These are phyloP conservation scores for Chirona hameri DNA, from an alignment of 2,888 invertebrate species.

Conservation along the genomic window DNA sequence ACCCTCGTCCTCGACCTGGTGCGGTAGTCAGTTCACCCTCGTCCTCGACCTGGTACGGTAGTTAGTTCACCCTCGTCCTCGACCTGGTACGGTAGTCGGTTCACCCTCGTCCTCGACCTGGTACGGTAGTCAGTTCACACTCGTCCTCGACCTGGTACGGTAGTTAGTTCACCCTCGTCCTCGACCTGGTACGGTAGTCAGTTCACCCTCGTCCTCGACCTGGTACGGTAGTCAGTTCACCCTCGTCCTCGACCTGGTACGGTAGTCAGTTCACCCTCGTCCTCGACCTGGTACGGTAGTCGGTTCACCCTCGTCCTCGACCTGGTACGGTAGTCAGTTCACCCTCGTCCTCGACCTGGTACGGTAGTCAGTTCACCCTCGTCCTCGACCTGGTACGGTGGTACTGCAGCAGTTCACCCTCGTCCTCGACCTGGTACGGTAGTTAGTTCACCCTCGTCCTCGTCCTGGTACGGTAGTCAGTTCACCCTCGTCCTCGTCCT, in stretches of 20 bases:
- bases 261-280: slow-evolving; percentile 73
- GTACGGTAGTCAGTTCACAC: slow-evolving; percentile 77
- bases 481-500: slow-evolving; percentile 65
- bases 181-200: too few species aligned
- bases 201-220: slow-evolving; percentile 64
- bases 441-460: slow-evolving; percentile 68
- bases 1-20: slow-evolving; percentile 59
- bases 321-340: too few species aligned
- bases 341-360: slow-evolving; percentile 59
- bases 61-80: slow-evolving; percentile 67
- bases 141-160: too few species aligned
- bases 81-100: too few species aligned
- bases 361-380: slow-evolving; percentile 73
- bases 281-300: too few species aligned
- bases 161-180: slow-evolving; percentile 68
- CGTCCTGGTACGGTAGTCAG: too few species aligned
- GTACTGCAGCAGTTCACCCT: slow-evolving; percentile 77
- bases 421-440: too few species aligned
- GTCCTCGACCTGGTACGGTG: too few species aligned
- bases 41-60: too few species aligned
- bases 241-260: slow-evolving; percentile 58
- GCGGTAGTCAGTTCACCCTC: slow-evolving; percentile 73
- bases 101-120: slow-evolving; percentile 62
- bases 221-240: too few species aligned
- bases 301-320: slow-evolving; percentile 69